Conservation (phyloP, 2,113 vertebrate genomes). For the Egretta garzetta region DNA sequence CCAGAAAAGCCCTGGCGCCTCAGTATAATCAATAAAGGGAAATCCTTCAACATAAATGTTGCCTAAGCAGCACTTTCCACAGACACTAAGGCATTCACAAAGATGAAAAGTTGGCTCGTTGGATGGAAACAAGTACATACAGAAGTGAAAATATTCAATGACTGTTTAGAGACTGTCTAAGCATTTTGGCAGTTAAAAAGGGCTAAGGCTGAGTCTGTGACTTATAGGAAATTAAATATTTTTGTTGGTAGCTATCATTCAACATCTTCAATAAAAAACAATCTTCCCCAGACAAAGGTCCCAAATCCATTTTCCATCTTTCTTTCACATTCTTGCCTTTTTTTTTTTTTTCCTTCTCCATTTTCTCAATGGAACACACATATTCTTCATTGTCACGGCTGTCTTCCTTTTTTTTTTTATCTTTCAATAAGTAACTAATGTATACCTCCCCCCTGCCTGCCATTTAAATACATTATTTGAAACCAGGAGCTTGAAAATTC, state of each 20-base stretch:
- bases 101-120: background rate
- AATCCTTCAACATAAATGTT: background rate
- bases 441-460: no score
- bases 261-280: background rate
- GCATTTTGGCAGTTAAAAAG: background rate
- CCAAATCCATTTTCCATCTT: background rate
- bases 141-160: slow-evolving; percentile 1
- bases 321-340: background rate
- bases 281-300: background rate
- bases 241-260: slow-evolving; percentile 23
- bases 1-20: background rate
- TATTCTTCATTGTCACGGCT: background rate
- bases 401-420: background rate
- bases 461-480: background rate
- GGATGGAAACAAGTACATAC: background rate
- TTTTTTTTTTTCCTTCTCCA: background rate
- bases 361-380: background rate
- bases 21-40: background rate
- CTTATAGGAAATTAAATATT: slow-evolving; percentile 45
- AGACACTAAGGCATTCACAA: background rate
- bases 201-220: background rate
- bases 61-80: background rate
- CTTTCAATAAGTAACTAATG: background rate
- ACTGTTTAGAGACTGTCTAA: slow-evolving; percentile 13
- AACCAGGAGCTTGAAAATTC: background rate